Base-by-base conservation (phyloP, 2,797 vertebrate genomes). In the Xenentodon cancila region DNA sequence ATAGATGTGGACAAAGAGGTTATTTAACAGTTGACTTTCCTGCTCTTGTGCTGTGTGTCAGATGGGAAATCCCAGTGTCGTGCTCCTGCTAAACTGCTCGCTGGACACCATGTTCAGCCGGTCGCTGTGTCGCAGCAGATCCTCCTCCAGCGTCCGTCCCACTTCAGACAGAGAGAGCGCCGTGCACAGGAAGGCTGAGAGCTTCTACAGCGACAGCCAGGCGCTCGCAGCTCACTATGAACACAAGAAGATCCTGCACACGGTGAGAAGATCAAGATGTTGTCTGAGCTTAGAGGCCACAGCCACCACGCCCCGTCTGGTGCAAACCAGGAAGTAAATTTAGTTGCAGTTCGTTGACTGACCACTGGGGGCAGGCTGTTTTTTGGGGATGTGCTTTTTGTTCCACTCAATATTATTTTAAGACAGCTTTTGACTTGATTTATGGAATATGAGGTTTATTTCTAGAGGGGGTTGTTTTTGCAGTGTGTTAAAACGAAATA, bases 81-180 rank as follows among this genome's bases (percentile, higher is more conserved):
- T 97, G 53, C 82, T 99, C 17, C 92, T 94, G 73, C 87, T 99
- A 82, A 95, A 91, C 64, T 97, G 97, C 81, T 96, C 94, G 0
- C 81, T 91, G 2, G 93, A 95, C 76, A 94, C 93, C 75, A 94
- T 96, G 95, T 92, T 88, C 73, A 75, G 54, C 3, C 95, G 93
- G 20, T 90, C 95, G 64, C 89, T 92, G 70, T 80, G 88, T 60
- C 85, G 90, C 2, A 69, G 77, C 68, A 85, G 60, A 64, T 64
- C 81, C 64, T 43, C 54, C 80, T 73, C 4, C 19, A 21, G 65
- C 79, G 21, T 56, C 51, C 53, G 47, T 0, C 34, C 60, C 0
- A 34, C 47, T 47, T 40, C 61, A 13, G 86, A 89, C 9, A 9
- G 65, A 2, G 83, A 90, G 40, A 12, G 37, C 22, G 57, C 71